These are phyloP conservation scores for Euclidia mi DNA, from an alignment of 2,888 invertebrate species.

Conservation along the genomic window DNA sequence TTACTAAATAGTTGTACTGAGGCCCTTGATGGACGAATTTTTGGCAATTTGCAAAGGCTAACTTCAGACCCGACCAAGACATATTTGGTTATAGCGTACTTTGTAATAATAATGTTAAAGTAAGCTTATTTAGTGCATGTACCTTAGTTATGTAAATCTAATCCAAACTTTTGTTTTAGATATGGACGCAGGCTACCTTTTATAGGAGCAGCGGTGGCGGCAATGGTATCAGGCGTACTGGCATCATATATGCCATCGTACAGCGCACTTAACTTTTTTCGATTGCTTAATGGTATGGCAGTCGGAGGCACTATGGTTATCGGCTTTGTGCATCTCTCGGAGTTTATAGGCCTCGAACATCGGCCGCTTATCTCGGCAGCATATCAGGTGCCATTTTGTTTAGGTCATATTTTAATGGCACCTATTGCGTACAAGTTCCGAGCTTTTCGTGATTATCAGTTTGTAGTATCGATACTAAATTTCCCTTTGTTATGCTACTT, in stretches of 20 bases:
- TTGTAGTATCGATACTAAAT: constrained; percentile 89
- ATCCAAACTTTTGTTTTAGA: constrained; percentile 8
- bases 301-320: constrained; percentile 94
- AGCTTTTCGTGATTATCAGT: constrained; percentile 91
- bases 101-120: too few species aligned
- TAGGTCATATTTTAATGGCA: constrained; percentile 91
- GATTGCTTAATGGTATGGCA: constrained; percentile 90
- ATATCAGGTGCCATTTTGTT: constrained; percentile 91
- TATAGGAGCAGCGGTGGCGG: constrained; percentile 8
- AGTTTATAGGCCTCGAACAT: constrained; percentile 87
- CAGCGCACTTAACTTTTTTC: constrained; percentile 88
- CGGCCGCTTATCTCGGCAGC: constrained; percentile 87
- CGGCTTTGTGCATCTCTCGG: constrained; percentile 88
- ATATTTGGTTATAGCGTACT: too few species aligned
- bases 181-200: constrained; percentile 17
- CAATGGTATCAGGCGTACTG: neutral
- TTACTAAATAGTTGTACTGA: too few species aligned
- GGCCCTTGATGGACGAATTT: too few species aligned
- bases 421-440: constrained; percentile 90
- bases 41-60: too few species aligned
- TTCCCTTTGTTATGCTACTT: constrained; percentile 90
- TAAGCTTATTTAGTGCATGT: too few species aligned
- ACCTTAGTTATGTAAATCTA: too few species aligned
- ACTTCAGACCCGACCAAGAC: too few species aligned
- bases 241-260: constrained; percentile 2